These are phyloP conservation scores for Drosophila nannoptera DNA, from an alignment of 1,140 invertebrate species.

Conservation along the genomic window DNA sequence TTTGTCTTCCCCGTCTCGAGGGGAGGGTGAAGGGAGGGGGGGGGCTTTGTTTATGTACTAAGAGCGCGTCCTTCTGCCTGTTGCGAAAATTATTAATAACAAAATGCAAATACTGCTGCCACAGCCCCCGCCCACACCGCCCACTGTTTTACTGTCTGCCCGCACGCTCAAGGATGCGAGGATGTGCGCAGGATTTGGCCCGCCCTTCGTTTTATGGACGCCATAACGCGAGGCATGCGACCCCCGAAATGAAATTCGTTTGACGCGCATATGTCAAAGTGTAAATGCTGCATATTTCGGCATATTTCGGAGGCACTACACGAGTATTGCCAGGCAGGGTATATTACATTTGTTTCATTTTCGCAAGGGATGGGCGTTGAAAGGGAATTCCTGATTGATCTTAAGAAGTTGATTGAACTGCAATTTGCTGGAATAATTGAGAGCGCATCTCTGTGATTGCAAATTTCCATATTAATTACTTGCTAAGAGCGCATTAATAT, in stretches of 20 bases:
- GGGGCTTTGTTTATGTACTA: constrained; percentile 28
- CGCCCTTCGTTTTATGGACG: constrained; percentile 40
- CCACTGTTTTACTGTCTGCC: constrained; percentile 2
- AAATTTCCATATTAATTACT: constrained; percentile 5
- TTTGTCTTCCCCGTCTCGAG: constrained; percentile 23
- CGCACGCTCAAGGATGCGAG: constrained; percentile 11
- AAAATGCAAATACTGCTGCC: constrained; percentile 63
- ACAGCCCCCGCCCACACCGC: constrained; percentile 3
- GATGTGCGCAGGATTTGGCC: constrained; percentile 16
- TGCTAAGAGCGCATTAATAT: background rate
- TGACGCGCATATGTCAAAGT: constrained; percentile 51
- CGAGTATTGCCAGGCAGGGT: background rate
- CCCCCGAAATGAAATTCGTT: constrained; percentile 49
- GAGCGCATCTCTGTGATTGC: too few relatives aligned
- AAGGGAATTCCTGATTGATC: too few relatives aligned
- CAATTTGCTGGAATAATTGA: too few relatives aligned
- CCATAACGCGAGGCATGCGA: constrained; percentile 41
- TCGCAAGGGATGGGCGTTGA: too few relatives aligned
- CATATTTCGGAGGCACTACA: background rate
- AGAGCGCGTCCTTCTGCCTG: constrained; percentile 27
- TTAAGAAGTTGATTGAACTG: too few relatives aligned
- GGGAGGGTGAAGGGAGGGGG: background rate
- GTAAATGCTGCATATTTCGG: constrained; percentile 58
- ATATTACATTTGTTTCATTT: background rate
- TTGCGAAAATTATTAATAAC: constrained; percentile 68